These are phyloP conservation scores for Cataglyphis cursor DNA, from an alignment of 2,888 invertebrate genomes.

Conservation along the genomic window DNA sequence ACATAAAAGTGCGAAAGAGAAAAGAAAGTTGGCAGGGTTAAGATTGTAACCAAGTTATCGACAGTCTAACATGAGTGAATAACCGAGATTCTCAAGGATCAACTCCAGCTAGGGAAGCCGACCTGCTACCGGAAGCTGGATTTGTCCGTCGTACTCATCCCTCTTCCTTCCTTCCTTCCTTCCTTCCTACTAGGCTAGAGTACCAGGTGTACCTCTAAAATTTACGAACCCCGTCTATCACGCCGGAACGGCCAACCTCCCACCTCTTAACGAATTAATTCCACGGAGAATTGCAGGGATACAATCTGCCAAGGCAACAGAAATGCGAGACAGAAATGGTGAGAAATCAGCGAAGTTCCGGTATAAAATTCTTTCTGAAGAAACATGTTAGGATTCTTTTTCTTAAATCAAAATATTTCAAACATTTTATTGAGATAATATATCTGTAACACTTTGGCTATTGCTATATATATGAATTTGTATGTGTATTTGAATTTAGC, in stretches of 20 bases:
- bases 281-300: conserved; percentile 17
- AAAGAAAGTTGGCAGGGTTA: conserved; percentile 55
- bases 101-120: conserved; percentile 33
- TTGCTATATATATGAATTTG: background rate
- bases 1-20: conserved; percentile 55
- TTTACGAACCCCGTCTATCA: conserved; percentile 65
- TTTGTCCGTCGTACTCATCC: conserved; percentile 36
- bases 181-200: conserved; percentile 20
- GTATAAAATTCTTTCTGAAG: conserved; percentile 32
- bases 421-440: background rate
- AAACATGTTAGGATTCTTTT: conserved; percentile 18
- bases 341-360: conserved; percentile 49
- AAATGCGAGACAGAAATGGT: conserved; percentile 9
- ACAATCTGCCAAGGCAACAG: background rate
- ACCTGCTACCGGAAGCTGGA: conserved; percentile 54
- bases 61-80: conserved; percentile 72
- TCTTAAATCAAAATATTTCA: conserved; percentile 3
- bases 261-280: conserved; percentile 64
- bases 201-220: conserved; percentile 59
- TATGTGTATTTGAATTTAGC: background rate
- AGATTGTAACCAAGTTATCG: conserved; percentile 69
- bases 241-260: conserved; percentile 41
- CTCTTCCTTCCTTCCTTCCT: conserved; percentile 40
- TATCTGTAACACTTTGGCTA: background rate
- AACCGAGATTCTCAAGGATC: conserved; percentile 65